Conservation (phyloP, 1,140 invertebrate species). For the Drosophila elegans region DNA sequence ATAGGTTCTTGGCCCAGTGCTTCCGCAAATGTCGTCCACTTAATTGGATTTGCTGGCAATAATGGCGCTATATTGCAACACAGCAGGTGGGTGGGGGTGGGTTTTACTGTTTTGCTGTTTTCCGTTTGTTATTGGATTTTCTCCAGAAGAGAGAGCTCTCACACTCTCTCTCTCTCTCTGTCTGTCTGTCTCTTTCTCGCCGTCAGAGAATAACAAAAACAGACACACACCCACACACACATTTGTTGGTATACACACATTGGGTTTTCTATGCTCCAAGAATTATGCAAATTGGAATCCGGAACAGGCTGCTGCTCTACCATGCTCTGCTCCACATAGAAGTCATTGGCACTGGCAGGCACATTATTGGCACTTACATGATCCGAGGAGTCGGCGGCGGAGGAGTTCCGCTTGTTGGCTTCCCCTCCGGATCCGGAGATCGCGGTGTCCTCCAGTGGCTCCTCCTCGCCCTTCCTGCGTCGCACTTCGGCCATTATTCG, state of each 20-base stretch:
- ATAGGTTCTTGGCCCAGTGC: conserved; percentile 14
- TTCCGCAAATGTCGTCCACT: conserved; percentile 55
- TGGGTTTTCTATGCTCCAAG: conserved; percentile 52
- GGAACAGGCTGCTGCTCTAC: conserved; percentile 6
- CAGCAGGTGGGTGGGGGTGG: conserved; percentile 13
- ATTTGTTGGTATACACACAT: conserved; percentile 60
- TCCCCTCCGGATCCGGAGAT: conserved; percentile 14
- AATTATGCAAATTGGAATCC: conserved; percentile 61
- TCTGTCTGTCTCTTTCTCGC: conserved; percentile 67
- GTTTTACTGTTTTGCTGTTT: too few relatives aligned
- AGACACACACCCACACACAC: conserved; percentile 57
- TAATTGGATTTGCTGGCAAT: conserved; percentile 73
- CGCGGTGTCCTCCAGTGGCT: conserved; percentile 50
- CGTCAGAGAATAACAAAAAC: conserved; percentile 81
- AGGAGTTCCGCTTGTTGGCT: conserved; percentile 65
- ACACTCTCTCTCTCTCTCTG: conserved; percentile 35
- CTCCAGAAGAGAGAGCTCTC: conserved; percentile 22
- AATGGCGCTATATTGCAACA: conserved; percentile 54
- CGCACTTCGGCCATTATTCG: conserved; percentile 72
- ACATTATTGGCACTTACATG: conserved; percentile 71
- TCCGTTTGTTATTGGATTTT: conserved; percentile 72
- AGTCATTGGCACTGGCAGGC: conserved; percentile 42
- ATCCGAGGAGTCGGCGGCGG: conserved; percentile 83
- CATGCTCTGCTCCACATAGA: conserved; percentile 31
- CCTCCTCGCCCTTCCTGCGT: conserved; percentile 71